Percentiles rank a stretch among this genome's conserved stretches.
Conservation (phyloP, 1,140 invertebrate genomes). For the Glossosoma conforme region DNA sequence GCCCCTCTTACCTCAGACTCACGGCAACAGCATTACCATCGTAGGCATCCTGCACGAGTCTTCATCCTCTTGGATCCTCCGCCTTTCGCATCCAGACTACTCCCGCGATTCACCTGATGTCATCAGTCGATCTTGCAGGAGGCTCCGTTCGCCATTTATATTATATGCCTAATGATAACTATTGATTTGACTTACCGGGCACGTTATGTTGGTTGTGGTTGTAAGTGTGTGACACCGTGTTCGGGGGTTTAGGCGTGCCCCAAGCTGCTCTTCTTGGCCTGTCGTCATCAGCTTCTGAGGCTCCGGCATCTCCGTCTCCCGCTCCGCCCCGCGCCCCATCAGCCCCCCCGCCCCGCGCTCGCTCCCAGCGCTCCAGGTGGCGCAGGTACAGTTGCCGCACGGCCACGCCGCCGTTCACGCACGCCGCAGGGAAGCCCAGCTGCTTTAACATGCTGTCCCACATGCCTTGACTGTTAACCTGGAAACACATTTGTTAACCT, state of each 20-base stretch:
- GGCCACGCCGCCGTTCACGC: slow-evolving; percentile 81
- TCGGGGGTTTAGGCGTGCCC: slow-evolving; percentile 59
- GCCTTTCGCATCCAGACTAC: too few species aligned
- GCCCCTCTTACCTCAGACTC: too few species aligned
- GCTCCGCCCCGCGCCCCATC: slow-evolving; percentile 37
- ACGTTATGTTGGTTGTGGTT: slow-evolving; percentile 80
- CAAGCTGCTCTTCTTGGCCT: slow-evolving; percentile 58
- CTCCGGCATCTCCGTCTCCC: slow-evolving; percentile 70
- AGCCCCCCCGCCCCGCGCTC: slow-evolving; percentile 23
- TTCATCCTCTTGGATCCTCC: too few species aligned
- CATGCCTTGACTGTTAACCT: slow-evolving; percentile 80
- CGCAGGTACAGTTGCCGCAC: slow-evolving; percentile 86
- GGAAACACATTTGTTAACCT: too few species aligned
- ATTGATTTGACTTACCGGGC: slow-evolving; percentile 54
- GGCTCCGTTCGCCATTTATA: too few species aligned
- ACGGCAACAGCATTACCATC: too few species aligned
- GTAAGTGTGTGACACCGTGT: slow-evolving; percentile 73
- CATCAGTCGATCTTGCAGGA: too few species aligned
- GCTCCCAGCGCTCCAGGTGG: slow-evolving; percentile 58
- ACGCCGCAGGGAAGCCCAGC: slow-evolving; percentile 70
- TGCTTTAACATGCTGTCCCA: slow-evolving; percentile 78
- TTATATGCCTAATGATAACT: too few species aligned
- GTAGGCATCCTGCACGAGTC: too few species aligned
- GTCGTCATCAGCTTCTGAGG: slow-evolving; percentile 72
- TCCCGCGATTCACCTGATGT: too few species aligned